A percentile compares a stretch with the other conserved stretches of the same genome.
Conservation (phyloP, 2,888 invertebrate species). For the Polydrusus cervinus region DNA sequence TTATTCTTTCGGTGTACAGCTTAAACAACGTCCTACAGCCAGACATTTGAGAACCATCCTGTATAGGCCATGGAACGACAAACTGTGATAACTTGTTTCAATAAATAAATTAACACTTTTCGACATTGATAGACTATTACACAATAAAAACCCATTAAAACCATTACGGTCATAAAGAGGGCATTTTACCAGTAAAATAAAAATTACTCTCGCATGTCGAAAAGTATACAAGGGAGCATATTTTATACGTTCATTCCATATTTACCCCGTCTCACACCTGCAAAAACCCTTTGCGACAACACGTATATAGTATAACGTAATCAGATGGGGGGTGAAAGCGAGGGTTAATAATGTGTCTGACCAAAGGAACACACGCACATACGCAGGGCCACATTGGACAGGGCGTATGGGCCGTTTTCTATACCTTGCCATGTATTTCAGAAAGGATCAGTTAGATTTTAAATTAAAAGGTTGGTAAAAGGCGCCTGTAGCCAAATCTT, state of each 20-base stretch:
- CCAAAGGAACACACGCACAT: slow-evolving; percentile 25
- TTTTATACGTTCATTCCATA: slow-evolving; percentile 41
- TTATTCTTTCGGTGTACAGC: no score
- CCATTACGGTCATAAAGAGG: slow-evolving; percentile 8
- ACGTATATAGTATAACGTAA: slow-evolving; percentile 46
- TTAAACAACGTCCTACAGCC: no score
- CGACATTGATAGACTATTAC: background rate
- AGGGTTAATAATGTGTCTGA: slow-evolving; percentile 51
- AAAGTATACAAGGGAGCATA: slow-evolving; percentile 46
- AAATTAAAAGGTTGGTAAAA: no score
- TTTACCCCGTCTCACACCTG: slow-evolving; percentile 52
- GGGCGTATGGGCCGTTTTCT: background rate
- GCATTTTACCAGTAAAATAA: slow-evolving; percentile 25
- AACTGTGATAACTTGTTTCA: background rate
- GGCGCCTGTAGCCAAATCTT: no score
- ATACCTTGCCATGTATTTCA: no score
- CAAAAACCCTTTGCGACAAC: slow-evolving; percentile 49
- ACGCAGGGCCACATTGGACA: slow-evolving; percentile 15
- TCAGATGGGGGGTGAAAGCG: slow-evolving; percentile 48
- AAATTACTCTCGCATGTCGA: slow-evolving; percentile 46
- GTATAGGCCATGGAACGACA: background rate
- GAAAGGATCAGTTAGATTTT: no score
- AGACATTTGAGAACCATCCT: background rate
- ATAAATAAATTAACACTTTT: background rate
- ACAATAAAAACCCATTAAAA: slow-evolving; percentile 21